phyloP scores from a whole-genome alignment of 2,113 vertebrate genomes.

The Strix uralensis region DNA sequence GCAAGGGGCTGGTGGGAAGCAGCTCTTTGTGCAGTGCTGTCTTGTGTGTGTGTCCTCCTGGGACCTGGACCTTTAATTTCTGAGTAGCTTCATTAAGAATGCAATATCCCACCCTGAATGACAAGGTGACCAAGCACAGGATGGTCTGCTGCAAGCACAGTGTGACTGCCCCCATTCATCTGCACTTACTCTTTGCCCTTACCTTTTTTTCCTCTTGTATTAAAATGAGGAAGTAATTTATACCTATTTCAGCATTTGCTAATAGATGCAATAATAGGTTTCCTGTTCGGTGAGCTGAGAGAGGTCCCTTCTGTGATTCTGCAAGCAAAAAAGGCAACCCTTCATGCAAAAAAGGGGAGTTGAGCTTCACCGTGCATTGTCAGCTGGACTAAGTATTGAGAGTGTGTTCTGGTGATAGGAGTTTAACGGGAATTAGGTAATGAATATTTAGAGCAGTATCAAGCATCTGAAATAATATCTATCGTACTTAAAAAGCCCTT shows the following conservation, averaged over 20 bases:
- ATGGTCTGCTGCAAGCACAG: background rate
- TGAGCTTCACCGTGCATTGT: fast-evolving
- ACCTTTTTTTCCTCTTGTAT: background rate
- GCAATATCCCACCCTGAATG: background rate
- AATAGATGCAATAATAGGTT: background rate
- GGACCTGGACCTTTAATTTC: background rate
- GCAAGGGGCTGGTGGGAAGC: background rate
- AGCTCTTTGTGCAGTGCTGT: background rate
- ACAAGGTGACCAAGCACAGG: background rate
- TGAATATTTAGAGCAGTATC: background rate
- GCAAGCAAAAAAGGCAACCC: background rate
- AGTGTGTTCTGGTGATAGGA: background rate
- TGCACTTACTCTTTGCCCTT: background rate
- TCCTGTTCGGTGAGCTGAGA: background rate
- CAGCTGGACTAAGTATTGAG: background rate
- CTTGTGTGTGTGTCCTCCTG: background rate
- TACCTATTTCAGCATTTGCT: background rate
- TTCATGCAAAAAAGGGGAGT: background rate
- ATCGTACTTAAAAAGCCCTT: background rate
- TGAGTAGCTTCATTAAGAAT: background rate
- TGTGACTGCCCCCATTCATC: background rate
- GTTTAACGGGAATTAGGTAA: background rate
- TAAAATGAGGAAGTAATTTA: background rate
- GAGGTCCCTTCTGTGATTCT: background rate
- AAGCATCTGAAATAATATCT: background rate